Conservation (phyloP, 1,140 invertebrate genomes). For the Aphaenogaster rudis region DNA sequence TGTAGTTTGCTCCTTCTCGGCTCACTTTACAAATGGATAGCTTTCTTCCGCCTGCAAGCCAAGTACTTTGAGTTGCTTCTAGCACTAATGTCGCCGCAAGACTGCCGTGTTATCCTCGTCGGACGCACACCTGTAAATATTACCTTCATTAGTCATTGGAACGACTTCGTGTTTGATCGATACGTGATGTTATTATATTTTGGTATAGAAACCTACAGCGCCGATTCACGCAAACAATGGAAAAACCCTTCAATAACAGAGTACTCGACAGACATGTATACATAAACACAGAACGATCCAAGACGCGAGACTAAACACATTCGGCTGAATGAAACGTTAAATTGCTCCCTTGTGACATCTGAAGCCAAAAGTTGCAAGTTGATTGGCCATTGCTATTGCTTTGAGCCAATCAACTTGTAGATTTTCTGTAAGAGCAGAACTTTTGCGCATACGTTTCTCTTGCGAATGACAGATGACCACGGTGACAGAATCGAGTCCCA, state of each 20-base stretch:
- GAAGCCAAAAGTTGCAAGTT: neutral
- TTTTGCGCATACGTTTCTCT: no score
- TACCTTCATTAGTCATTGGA: neutral
- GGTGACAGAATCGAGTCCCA: no score
- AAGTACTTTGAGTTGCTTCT: neutral
- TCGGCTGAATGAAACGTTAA: neutral
- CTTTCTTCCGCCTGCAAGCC: neutral
- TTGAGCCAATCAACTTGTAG: no score
- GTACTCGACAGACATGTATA: neutral
- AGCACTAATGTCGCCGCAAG: neutral
- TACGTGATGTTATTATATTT: slow-evolving; percentile 1
- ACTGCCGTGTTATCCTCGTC: neutral
- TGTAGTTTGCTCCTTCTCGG: neutral
- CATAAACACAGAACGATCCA: neutral
- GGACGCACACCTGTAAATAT: neutral
- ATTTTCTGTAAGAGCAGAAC: no score
- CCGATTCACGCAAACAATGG: neutral
- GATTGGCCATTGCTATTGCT: no score
- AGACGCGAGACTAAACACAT: neutral
- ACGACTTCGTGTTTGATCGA: slow-evolving; percentile 49
- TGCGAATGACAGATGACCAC: no score
- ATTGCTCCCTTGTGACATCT: neutral
- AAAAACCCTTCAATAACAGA: slow-evolving; percentile 1
- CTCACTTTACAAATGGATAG: neutral
- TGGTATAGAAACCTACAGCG: neutral